Evolutionary conservation across 2,797 vertebrate species (phyloP).

Genomic region (Galago senegalensis): DNA sequence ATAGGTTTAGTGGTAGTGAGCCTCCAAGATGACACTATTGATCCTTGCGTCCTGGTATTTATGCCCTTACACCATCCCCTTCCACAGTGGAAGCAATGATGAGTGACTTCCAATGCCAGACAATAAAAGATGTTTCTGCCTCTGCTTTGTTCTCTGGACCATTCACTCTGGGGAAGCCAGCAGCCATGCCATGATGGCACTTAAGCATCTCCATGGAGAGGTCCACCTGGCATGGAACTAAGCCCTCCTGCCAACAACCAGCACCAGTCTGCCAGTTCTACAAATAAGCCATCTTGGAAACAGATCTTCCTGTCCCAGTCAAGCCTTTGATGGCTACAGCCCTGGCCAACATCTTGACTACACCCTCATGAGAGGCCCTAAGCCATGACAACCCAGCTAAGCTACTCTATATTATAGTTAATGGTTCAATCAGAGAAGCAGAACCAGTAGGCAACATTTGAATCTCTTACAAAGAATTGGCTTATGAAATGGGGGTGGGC

Average conservation of each 20-base stretch:
- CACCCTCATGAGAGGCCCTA: neutral
- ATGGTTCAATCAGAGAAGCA: neutral
- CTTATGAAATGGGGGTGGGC: neutral
- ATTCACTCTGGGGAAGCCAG: neutral
- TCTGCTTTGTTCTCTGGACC: neutral
- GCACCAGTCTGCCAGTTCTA: neutral
- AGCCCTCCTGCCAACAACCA: neutral
- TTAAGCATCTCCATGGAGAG: neutral
- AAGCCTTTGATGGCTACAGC: neutral
- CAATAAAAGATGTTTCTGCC: neutral
- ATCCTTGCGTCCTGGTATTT: neutral
- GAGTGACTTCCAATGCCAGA: neutral
- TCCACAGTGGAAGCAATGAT: neutral
- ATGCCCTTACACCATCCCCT: neutral
- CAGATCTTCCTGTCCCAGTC: neutral
- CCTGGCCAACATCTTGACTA: neutral
- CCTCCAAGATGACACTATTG: neutral
- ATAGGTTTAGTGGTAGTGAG: neutral
- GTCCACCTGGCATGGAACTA: neutral
- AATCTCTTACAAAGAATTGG: conserved; percentile 10
- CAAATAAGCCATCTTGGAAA: neutral
- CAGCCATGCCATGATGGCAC: neutral
- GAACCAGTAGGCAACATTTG: neutral
- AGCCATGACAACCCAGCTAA: neutral
- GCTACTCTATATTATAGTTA: neutral